Percentiles rank a stretch among this genome's conserved stretches.
Evolutionary conservation across 2,888 invertebrate genomes (phyloP).

Genomic region (Lobophora halterata): DNA sequence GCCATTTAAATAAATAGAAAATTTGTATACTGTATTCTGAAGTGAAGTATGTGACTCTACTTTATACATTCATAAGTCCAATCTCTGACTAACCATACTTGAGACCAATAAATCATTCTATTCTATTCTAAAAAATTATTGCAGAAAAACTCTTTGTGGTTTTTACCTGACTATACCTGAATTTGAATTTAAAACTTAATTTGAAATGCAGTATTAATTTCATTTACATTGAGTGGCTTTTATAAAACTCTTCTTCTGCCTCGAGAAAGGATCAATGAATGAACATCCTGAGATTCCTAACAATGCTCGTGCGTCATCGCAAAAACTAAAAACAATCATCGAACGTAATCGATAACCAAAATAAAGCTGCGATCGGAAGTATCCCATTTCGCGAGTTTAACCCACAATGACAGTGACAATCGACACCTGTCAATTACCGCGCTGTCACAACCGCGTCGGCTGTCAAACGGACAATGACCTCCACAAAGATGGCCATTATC

Average conservation of each 20-base stretch:
- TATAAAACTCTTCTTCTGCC: conserved; percentile 12
- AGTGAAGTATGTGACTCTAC: too few relatives aligned
- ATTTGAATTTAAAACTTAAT: too few relatives aligned
- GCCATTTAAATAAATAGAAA: too few relatives aligned
- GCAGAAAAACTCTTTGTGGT: too few relatives aligned
- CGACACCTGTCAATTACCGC: conserved; percentile 56
- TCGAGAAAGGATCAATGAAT: conserved; percentile 20
- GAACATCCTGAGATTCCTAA: conserved; percentile 27
- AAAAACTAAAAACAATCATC: conserved; percentile 21
- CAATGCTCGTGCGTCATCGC: conserved; percentile 28
- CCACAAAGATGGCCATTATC: conserved; percentile 31
- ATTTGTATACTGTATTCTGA: too few relatives aligned
- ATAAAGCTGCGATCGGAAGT: conserved; percentile 44
- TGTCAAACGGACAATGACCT: conserved; percentile 40
- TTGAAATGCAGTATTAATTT: too few relatives aligned
- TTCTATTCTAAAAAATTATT: too few relatives aligned
- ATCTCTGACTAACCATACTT: too few relatives aligned
- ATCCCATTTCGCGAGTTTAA: conserved; percentile 36
- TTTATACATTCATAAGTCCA: too few relatives aligned
- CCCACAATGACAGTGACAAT: conserved; percentile 20
- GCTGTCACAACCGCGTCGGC: conserved; percentile 42
- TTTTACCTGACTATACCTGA: too few relatives aligned
- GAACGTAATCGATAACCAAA: conserved; percentile 44
- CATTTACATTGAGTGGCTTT: conserved; percentile 7
- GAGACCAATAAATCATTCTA: too few relatives aligned